Percentiles rank a stretch among this genome's conserved stretches.
These are phyloP conservation scores for Hystrix cristata DNA, from an alignment of 2,113 vertebrate species.

Conservation along the genomic window DNA sequence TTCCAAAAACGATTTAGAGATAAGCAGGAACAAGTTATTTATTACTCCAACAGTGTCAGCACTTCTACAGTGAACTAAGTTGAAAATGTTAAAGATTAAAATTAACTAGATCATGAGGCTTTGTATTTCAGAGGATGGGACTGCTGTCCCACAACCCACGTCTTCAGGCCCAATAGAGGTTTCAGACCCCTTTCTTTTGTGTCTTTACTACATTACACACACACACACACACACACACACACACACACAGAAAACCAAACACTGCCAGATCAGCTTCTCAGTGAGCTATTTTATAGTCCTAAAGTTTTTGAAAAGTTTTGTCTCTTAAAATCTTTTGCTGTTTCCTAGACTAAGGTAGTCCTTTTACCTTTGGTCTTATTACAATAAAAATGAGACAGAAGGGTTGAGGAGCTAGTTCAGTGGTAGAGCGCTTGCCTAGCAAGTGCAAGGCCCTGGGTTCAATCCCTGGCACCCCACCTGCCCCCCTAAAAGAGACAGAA, in stretches of 20 bases:
- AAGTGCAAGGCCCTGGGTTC: too few relatives aligned
- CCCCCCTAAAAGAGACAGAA: background rate
- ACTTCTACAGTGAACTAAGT: background rate
- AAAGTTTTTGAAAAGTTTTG: background rate
- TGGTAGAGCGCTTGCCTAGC: too few relatives aligned
- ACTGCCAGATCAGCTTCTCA: background rate
- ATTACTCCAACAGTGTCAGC: background rate
- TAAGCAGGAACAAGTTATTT: background rate
- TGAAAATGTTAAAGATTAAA: background rate
- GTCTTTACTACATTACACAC: background rate
- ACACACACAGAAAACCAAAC: background rate
- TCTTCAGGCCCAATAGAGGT: background rate
- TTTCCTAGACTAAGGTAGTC: background rate
- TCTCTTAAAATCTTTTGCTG: background rate
- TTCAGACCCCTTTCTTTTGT: background rate
- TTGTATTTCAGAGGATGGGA: background rate
- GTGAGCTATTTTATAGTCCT: background rate
- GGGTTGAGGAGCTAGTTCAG: too few relatives aligned
- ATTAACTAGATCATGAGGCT: background rate
- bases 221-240: too few relatives aligned
- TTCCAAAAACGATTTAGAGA: background rate
- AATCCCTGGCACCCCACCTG: too few relatives aligned
- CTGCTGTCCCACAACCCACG: background rate
- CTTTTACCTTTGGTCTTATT: conserved; percentile 45
- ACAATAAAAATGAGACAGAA: conserved; percentile 7